Base-by-base conservation (phyloP, 2,888 invertebrate genomes). In the Sympetrum striolatum region DNA sequence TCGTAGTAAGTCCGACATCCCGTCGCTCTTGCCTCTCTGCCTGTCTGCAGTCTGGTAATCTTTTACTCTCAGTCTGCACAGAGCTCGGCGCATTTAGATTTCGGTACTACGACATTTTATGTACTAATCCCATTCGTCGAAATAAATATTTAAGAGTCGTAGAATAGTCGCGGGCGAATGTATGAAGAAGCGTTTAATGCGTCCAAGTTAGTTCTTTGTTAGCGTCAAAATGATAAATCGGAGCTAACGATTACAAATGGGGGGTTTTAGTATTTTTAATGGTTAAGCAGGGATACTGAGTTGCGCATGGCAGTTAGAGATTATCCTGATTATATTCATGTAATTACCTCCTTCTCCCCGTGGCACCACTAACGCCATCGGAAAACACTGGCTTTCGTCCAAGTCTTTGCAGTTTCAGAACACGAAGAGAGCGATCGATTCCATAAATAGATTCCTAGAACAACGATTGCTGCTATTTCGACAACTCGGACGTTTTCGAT, bases 361-460 rank as follows among this genome's bases (percentile, higher is more conserved):
- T 73, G 73, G 73, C 18, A 64, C 64, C 64, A 25, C n/a, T 64
- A 64, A 22, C n/a, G 12, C 73, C 25, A 31, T 73, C 25, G 25
- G 73, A 73, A 73, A 31, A 31, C 73, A 86, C 37, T 86, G 86
- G 86, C 86, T 64, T 64, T 86, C 86, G 37, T 86, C 86, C 86
- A 86, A 60, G 5, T 60, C 37, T n/a, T 64, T 86, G 64, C 86
- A 35, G 86, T 86, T 86, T 86, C 37, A 58, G 37, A 37, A 15
- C 60, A 86, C 37, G 80, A 22, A 58, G 86, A 10, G 58, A 82
- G 35, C 37, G 60, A 64, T 37, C 86, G 53, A 22, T 60, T 86
- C 86, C 86, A 60, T 86, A 86, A 86, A 86, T 86, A 86, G 86
- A 86, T 86, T 86, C 86, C 15, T 86, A 37, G 86, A 64, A 37